Evolutionary conservation across 2,888 invertebrate species (phyloP).

Genomic region (Xylota sylvarum): DNA sequence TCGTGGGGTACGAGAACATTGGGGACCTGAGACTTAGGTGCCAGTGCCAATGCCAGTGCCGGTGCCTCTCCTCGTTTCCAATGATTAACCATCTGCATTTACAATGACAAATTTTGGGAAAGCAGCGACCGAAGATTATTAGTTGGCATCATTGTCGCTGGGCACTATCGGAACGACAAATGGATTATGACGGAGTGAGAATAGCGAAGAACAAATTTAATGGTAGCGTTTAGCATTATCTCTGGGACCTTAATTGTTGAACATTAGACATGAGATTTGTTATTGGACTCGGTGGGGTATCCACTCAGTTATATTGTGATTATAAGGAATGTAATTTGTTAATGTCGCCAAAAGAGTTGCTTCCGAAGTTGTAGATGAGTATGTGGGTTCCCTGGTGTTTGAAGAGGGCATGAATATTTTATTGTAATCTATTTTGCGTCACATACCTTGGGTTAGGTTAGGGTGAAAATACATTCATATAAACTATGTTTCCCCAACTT

Average conservation of each 20-base stretch:
- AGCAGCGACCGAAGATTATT: slow-evolving; percentile 58
- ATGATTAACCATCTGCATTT: slow-evolving; percentile 76
- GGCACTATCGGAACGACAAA: slow-evolving; percentile 67
- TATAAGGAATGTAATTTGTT: slow-evolving; percentile 34
- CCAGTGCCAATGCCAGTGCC: too few species aligned
- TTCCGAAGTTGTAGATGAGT: slow-evolving; percentile 31
- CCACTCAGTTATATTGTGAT: slow-evolving; percentile 1
- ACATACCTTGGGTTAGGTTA: not conserved
- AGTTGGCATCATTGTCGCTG: slow-evolving; percentile 60
- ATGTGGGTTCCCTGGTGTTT: not conserved
- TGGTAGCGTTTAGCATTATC: slow-evolving; percentile 75
- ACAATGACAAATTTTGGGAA: slow-evolving; percentile 77
- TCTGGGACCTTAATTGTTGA: slow-evolving; percentile 65
- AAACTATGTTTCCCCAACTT: too few species aligned
- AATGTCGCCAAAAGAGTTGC: slow-evolving; percentile 33
- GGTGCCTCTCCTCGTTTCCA: slow-evolving; percentile 66
- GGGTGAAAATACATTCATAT: too few species aligned
- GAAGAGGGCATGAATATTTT: not conserved
- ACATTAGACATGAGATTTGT: slow-evolving; percentile 61
- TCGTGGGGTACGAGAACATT: slow-evolving; percentile 59
- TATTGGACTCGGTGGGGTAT: slow-evolving; percentile 16
- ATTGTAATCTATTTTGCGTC: not conserved
- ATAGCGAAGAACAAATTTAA: slow-evolving; percentile 72
- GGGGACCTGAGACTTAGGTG: slow-evolving; percentile 45
- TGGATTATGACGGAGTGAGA: slow-evolving; percentile 73